phyloP scores from a whole-genome alignment of 1,140 invertebrate species.

The Hormaphis cornu region DNA sequence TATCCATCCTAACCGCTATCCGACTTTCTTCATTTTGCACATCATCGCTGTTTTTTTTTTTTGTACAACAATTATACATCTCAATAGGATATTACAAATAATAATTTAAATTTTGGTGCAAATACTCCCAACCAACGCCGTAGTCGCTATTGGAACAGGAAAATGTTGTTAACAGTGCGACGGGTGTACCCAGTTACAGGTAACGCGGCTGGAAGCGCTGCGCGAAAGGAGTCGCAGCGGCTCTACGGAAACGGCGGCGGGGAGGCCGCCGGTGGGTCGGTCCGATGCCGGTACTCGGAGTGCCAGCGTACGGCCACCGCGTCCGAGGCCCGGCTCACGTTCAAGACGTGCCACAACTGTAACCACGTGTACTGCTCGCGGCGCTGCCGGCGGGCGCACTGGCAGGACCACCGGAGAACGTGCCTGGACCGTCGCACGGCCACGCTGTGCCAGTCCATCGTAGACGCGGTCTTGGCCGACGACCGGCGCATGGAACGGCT shows the following conservation, averaged over 20 bases:
- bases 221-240: background rate
- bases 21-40: too few relatives aligned
- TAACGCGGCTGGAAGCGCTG: background rate
- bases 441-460: conserved; percentile 76
- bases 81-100: too few relatives aligned
- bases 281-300: conserved; percentile 67
- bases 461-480: conserved; percentile 77
- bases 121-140: background rate
- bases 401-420: conserved; percentile 81
- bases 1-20: too few relatives aligned
- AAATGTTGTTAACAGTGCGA: background rate
- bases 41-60: too few relatives aligned
- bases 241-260: background rate
- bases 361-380: conserved; percentile 77
- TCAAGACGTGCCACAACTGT: conserved; percentile 88
- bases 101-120: too few relatives aligned
- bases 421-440: conserved; percentile 81
- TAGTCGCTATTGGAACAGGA: background rate
- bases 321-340: conserved; percentile 60
- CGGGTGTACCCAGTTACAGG: conserved; percentile 9
- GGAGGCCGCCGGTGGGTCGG: conserved; percentile 34
- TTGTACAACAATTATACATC: too few relatives aligned
- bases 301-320: conserved; percentile 52
- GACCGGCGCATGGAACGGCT: conserved; percentile 64
- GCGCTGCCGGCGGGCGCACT: conserved; percentile 73